Evolutionary conservation across 2,113 vertebrate species (phyloP), one percentile per base, ranked within the genome.

Genomic region (Ornithorhynchus anatinus): DNA sequence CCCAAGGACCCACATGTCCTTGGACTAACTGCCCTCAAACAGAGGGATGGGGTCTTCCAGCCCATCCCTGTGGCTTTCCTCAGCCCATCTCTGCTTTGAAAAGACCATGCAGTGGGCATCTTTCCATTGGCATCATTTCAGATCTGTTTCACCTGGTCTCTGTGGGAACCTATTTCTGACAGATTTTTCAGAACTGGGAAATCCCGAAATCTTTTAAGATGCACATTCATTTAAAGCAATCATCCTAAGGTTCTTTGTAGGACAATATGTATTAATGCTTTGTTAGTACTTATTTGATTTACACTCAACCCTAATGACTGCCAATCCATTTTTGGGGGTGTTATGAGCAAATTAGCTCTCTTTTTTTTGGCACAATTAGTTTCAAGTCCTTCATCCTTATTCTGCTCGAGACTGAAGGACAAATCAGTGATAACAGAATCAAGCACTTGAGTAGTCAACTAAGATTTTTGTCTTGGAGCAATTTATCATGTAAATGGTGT

Each of bases 401-500:
- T 90, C 83, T 82, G 39, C 51, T 81, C 72, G 86, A 89, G 86
- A 91, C 61, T 92, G 89, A 95, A 95, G 92, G 92, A 88, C 91
- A 88, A 90, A 91, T 86, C 84, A 86, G 88, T 89, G 90, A 92
- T 92, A 93, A 91, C 75, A 84, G 82, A 92, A 92, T 87, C 88
- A 90, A 89, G 82, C 91, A 91, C 72, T 91, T 88, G 86, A 74
- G 73, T 86, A 93, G 91, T 89, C 90, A 92, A 84, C 89, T 90
- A 89, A 90, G 92, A 93, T 93, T 89, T 90, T 84, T 89, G 88
- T 95, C 93, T 92, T 60, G 52, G 75, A 91, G 91, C 91, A 92
- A 95, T 97, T 94, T 94, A 94, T 97, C 95, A 95, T 95, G 93
- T 94, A 95, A 95, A 97, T 95, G 90, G 88, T 87, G 90, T 89